Base-by-base conservation (phyloP, 2,113 vertebrate species). In the Fukomys damarensis region DNA sequence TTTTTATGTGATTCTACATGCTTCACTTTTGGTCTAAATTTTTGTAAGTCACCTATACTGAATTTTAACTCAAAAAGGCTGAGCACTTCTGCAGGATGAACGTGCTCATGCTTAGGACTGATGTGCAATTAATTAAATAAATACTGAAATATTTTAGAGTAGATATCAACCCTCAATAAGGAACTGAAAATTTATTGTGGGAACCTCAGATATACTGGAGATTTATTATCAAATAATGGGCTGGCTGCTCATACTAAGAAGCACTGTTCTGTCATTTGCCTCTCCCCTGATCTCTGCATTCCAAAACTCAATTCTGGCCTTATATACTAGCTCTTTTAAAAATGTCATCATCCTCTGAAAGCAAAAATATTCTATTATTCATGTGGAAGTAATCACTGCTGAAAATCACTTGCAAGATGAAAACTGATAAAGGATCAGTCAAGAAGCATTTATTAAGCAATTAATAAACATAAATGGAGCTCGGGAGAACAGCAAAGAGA, bases 291-390 rank as follows among this genome's bases (percentile, higher is more conserved):
- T 52, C 22, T 83, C 65, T 49, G 13, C 59, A 82, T 86, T 95
- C 89, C n/a, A 94, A 94, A 97, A 61, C n/a, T 72, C 72, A 89
- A 72, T 43, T 90, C 19, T 76, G 32, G 9, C 58, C 83, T 76
- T 86, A 92, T 0, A 43, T 66, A 86, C 8, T 65, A 94, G 32
- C 35, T 96, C 17, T 86, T 90, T 84, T 24, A 28, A 89, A 89
- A 90, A 58, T 66, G 59, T 10, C 17, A 77, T 66, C 30, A 86
- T 89, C 61, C 1, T 83, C 72, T 88, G 68, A 58, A 88, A 61
- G 74, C 66, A 88, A 82, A 95, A 84, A 87, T 79, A 94, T 17
- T 93, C 65, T 91, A 56, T 90, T 81, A 76, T 77, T 92, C 41
- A 83, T 22, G 11, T 77, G 72, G 79, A 86, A 91, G 54, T 38